Conservation (phyloP, 2,113 vertebrate species). For the Crypturellus undulatus region DNA sequence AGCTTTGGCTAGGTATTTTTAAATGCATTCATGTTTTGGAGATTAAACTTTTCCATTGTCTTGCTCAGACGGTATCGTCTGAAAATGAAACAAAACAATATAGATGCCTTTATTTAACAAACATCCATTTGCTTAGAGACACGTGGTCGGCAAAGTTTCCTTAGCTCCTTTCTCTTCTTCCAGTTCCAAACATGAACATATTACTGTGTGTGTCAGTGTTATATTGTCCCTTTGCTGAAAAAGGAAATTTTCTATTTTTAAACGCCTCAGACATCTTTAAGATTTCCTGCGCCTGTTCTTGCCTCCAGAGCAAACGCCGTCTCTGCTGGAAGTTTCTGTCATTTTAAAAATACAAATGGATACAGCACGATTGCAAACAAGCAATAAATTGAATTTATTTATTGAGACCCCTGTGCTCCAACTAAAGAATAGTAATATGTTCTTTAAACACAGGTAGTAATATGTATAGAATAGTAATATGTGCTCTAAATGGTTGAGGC, state of each 20-base stretch:
- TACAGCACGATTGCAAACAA: neutral
- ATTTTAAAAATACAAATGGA: neutral
- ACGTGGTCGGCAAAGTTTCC: neutral
- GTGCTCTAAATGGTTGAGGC: neutral
- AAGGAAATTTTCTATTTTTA: constrained; percentile 12
- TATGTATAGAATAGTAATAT: neutral
- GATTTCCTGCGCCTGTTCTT: constrained; percentile 52
- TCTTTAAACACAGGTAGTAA: neutral
- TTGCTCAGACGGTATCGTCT: constrained; percentile 28
- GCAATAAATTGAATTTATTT: constrained; percentile 9
- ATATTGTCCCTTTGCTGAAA: neutral
- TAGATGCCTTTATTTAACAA: constrained; percentile 33
- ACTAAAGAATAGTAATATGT: neutral
- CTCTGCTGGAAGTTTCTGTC: neutral
- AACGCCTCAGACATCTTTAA: neutral
- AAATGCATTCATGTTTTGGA: constrained; percentile 54
- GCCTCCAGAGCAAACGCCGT: neutral
- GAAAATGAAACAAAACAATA: constrained; percentile 38
- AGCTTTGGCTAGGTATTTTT: constrained; percentile 50
- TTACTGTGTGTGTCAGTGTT: neutral
- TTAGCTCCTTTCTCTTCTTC: constrained; percentile 17
- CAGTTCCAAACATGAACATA: neutral
- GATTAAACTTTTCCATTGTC: constrained; percentile 49
- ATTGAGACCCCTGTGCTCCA: neutral
- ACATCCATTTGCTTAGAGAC: neutral